Base-by-base conservation (phyloP, 1,140 invertebrate species). In the Thrips palmi region DNA sequence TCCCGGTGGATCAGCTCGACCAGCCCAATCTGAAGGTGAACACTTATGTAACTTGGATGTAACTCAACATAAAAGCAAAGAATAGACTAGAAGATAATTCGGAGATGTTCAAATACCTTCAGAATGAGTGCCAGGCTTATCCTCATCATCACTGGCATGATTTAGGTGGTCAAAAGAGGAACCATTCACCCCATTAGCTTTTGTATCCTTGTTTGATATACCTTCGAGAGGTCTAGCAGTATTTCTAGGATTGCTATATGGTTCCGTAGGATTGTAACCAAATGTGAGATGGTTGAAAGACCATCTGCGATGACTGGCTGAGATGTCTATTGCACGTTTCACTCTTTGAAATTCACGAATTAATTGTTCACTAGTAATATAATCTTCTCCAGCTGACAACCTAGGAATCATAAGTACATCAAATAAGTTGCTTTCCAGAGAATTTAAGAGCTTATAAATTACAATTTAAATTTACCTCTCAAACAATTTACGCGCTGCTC, bases 401-500 rank as follows among this genome's bases (percentile, higher is more conserved):
- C 80, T 79, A 44, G 2, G 50, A 49, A 39, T 40, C 30, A 27
- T 34, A 17, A 34, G 24, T 21, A 33, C 11, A 23, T 40, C 31
- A n/a, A 23, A 23, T 12, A 40, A 23, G 14, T 17, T 22, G n/a
- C 20, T 22, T 11, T 36, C 40, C 14, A 20, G 28, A 41, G n/a
- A n/a, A n/a, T n/a, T n/a, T n/a, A n/a, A n/a, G n/a, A n/a, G n/a
- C n/a, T n/a, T 42, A 15, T 32, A 30, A 20, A 41, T 44, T 36
- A 39, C 17, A 4, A 24, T 20, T 34, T 42, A 18, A 40, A 32
- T 49, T 45, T 63, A 82, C 70, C 71, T 77, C 1, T 72, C 71
- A 57, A 88, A 89, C 39, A 92, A 68, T 53, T 83, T 74, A 34
- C 76, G 64, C 0, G 85, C 84, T 6, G 86, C 85, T 60, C 74